Percentiles rank a stretch among this genome's conserved stretches.
Evolutionary conservation across 2,113 vertebrate genomes (phyloP).

Genomic region (Irena cyanogastra): DNA sequence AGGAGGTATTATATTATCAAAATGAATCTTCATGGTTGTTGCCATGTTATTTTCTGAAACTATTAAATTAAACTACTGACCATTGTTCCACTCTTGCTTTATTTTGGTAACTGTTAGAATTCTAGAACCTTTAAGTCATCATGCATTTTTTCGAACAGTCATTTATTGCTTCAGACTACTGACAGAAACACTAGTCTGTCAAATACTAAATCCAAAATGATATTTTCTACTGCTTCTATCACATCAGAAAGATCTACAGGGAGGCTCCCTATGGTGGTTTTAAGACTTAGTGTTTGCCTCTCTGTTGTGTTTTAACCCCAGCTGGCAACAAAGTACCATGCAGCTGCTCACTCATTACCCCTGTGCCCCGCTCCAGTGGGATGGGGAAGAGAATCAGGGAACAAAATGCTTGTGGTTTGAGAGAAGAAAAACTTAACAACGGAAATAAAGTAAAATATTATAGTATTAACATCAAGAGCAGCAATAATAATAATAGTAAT

Average conservation of each 20-base stretch:
- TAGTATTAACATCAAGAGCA: not conserved
- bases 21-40: not conserved
- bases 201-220: conserved; percentile 36
- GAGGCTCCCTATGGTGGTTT: conserved; percentile 32
- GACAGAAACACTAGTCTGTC: conserved; percentile 30
- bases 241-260: conserved; percentile 8
- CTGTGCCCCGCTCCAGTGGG: fast-evolving
- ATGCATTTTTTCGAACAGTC: not conserved
- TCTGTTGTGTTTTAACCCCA: not conserved
- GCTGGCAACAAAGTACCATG: not conserved
- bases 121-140: not conserved
- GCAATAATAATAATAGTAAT: not conserved
- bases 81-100: not conserved
- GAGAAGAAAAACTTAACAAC: not conserved
- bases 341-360: not conserved
- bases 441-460: not conserved
- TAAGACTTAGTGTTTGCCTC: conserved; percentile 21
- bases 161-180: conserved; percentile 1
- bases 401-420: not conserved
- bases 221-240: conserved; percentile 47
- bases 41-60: not conserved
- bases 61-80: not conserved
- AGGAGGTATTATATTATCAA: not conserved
- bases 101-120: not conserved
- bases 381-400: not conserved